Base-by-base conservation (phyloP, 23 tunicate genomes). In the Ciona savignyi region DNA sequence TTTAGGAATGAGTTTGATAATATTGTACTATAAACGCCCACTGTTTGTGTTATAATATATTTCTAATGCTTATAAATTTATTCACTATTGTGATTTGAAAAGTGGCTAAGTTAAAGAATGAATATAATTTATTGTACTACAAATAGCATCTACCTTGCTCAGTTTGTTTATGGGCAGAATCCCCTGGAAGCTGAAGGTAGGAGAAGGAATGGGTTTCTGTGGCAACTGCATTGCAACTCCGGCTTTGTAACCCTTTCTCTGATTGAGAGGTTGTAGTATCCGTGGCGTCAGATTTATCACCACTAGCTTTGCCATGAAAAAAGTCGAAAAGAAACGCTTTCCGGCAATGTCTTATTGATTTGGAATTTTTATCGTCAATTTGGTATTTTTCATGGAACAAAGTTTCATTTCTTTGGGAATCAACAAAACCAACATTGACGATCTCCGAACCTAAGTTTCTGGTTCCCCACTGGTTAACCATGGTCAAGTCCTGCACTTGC, bases 401-500 rank as follows among this genome's bases (percentile, higher is more conserved):
- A n/a, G n/a, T n/a, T n/a, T n/a, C n/a, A n/a, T n/a, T n/a, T n/a
- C n/a, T n/a, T n/a, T n/a, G n/a, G n/a, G n/a, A n/a, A n/a, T n/a
- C n/a, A n/a, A n/a, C n/a, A 15, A 22, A 65, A 15, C 83, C 97
- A 4, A 84, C 33, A 69, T 77, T 82, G 3, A 91, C 66, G 11
- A 80, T 78, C 25, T 74, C 80, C 22, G 48, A 42, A 25, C 80
- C 83, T 25, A 9, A 22, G 15, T 11, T 63, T 25, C 24, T 25
- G 6, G 24, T 9, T 63, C 6, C 4, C 15, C 28, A 20, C 22
- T 25, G 26, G 15, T n/a, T 25, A 11, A n/a, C 78, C 25, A 29
- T 71, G 1, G 97, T 84, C 27, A 91, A 32, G 49, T 91, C 91
- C 32, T 84, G 97, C 80, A 91, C 33, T 60, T 63, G 76, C 1